Base-by-base conservation (phyloP, 1,140 invertebrate species). In the Ips typographus region DNA sequence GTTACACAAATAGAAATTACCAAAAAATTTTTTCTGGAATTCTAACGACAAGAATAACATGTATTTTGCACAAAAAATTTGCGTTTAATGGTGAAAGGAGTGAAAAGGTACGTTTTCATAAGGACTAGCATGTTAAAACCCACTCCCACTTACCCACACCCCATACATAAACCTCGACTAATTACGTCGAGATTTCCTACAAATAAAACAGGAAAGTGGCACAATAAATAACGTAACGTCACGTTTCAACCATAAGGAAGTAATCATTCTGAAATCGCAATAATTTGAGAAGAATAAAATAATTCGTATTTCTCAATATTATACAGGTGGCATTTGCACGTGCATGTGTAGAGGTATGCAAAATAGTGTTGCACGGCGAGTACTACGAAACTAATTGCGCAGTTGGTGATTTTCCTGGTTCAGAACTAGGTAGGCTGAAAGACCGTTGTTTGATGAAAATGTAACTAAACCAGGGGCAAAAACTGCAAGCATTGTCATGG, bases 401-500 rank as follows among this genome's bases (percentile, higher is more conserved):
- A 22, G 22, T 22, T 22, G 22, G 22, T 22, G 22, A 22, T 22
- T 22, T 22, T 22, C 22, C 22, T 22, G 22, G 22, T 22, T 22
- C 3, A 49, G 6, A 8, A 49, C 22, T 2, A 49, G 0, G 1
- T 49, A 8, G 4, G 8, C 43, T 6, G 44, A 8, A 49, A 6
- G 6, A 49, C 22, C 44, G 3, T 22, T 2, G 44, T 49, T 6
- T 2, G 44, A 22, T 22, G 3, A 49, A 49, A 6, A 6, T 49
- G 22, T 22, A 22, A 22, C 22, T 22, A 22, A 22, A 22, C 44
- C 6, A 49, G 2, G 44, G 44, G 22, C 3, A 49, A 49, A 8
- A 22, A 49, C 22, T 8, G 22, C 22, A 22, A 22, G 44, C 53
- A 55, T 47, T 63, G 61, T 63, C 61, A 63, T 44, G 51, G 49